Base-by-base conservation (phyloP, 1,140 invertebrate genomes). In the Aphelenchoides fujianensis region DNA sequence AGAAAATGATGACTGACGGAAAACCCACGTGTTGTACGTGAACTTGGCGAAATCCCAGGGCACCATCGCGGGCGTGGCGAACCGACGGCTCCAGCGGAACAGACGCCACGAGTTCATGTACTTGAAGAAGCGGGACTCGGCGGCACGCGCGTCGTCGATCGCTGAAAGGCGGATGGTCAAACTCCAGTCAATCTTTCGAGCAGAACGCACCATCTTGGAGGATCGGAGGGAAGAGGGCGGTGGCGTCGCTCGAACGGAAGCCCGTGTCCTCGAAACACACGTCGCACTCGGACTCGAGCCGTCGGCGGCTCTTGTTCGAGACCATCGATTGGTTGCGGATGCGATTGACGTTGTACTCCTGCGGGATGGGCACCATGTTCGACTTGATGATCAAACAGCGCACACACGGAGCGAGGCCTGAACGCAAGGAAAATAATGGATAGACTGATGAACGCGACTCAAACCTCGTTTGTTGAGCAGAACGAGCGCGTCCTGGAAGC, bases 401-500 rank as follows among this genome's bases (percentile, higher is more conserved):
- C 41, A 76, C 76, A 70, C 81, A 82, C 1, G 81, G 81, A 35
- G 82, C 74, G 36, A 82, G 32, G 59, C 74, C 81, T 83, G 48
- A 71, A 77, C 57, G 19, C 31, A 36, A 64, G 57, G 41, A 69
- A n/a, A n/a, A n/a, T n/a, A n/a, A n/a, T n/a, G n/a, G n/a, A n/a
- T n/a, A n/a, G n/a, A n/a, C n/a, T n/a, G n/a, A n/a, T n/a, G n/a
- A n/a, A n/a, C n/a, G n/a, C n/a, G n/a, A n/a, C n/a, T n/a, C n/a
- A 88, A n/a, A n/a, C 87, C 94, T 84, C 95, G 95, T 71, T 90
- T 89, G 75, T 95, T 92, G 57, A 98, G 86, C 86, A 95, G 98
- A 67, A 91, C 88, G 0, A 97, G 87, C 0, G 94, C 92, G 86
- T 98, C 95, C 79, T 97, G 93, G 84, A 97, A 98, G 27, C 94